These are phyloP conservation scores for Acanthopagrus latus DNA, from an alignment of 2,797 vertebrate species.

Conservation along the genomic window DNA sequence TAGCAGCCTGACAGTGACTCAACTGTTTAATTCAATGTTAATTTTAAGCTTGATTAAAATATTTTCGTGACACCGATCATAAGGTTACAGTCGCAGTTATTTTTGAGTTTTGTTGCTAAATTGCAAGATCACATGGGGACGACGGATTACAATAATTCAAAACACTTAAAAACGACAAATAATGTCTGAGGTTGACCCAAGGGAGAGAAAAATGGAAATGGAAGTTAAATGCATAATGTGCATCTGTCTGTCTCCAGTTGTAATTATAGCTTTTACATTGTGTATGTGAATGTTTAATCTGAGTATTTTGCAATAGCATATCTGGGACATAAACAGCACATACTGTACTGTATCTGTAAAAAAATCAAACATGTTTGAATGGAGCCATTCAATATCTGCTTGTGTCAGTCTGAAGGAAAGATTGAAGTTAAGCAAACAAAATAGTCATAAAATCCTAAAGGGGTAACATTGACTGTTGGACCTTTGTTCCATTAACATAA, in stretches of 20 bases:
- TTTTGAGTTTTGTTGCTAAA: neutral
- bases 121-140: neutral
- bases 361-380: neutral
- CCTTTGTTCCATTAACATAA: too few species aligned
- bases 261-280: neutral
- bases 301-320: neutral
- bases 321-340: neutral
- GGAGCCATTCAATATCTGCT: neutral
- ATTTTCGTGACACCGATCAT: neutral
- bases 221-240: slow-evolving; percentile 1
- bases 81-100: neutral
- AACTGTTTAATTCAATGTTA: slow-evolving; percentile 12
- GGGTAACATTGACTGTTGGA: neutral
- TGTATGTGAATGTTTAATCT: neutral
- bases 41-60: slow-evolving; percentile 9
- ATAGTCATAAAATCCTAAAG: neutral
- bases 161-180: neutral
- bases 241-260: slow-evolving; percentile 1
- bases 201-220: neutral
- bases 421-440: neutral
- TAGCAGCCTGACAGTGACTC: slow-evolving; percentile 35
- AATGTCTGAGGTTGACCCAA: neutral
- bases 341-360: neutral
- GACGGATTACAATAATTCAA: neutral
- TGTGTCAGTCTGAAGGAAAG: neutral